phyloP scores from a whole-genome alignment of 2,888 invertebrate species.

The Argyra leucocephala region DNA sequence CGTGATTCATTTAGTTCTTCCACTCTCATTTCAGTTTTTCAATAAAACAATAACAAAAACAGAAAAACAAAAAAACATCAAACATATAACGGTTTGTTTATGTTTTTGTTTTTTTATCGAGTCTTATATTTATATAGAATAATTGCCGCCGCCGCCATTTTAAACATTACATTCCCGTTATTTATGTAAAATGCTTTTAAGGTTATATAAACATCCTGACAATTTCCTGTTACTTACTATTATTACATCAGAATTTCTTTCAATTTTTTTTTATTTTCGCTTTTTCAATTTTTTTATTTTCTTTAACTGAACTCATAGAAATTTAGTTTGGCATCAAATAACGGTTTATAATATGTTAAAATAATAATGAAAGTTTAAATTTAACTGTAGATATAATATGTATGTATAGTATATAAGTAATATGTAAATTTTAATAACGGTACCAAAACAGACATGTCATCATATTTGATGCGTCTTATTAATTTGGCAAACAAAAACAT shows the following conservation, averaged over 20 bases:
- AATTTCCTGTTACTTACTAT: background rate
- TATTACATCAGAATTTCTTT: background rate
- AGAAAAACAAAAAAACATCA: background rate
- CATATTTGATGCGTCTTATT: constrained; percentile 6
- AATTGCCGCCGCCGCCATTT: background rate
- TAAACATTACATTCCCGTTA: background rate
- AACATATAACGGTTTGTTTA: too few relatives aligned
- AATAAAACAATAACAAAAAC: background rate
- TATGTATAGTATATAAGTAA: too few relatives aligned
- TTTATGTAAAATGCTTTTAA: constrained; percentile 1
- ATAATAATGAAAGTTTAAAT: too few relatives aligned
- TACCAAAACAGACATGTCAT: background rate
- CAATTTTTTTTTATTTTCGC: too few relatives aligned
- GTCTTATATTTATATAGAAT: background rate
- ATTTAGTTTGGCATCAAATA: too few relatives aligned
- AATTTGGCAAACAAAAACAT: background rate
- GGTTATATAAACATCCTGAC: background rate
- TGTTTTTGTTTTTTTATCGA: too few relatives aligned
- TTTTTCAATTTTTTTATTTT: too few relatives aligned
- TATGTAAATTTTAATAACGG: background rate
- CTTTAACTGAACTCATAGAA: too few relatives aligned
- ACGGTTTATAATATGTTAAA: too few relatives aligned
- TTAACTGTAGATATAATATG: too few relatives aligned
- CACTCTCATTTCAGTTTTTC: background rate
- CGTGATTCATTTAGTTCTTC: too few relatives aligned